A percentile compares a stretch with the other conserved stretches of the same genome.
Conservation (phyloP, 2,888 invertebrate species). For the Eupelmus urozonus region DNA sequence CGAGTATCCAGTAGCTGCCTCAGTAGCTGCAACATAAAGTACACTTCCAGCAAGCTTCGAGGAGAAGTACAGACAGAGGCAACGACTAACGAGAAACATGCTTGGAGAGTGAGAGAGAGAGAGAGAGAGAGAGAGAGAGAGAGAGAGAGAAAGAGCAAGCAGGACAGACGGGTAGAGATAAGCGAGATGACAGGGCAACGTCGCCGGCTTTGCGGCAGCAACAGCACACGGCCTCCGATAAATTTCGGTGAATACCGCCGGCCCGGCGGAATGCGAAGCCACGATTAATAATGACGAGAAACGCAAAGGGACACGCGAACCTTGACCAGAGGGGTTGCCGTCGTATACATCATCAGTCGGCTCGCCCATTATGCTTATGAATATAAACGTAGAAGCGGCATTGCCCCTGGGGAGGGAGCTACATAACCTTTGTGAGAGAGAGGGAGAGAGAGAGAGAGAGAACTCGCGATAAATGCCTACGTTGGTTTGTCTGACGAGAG, state of each 20-base stretch:
- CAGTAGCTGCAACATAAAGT: not conserved
- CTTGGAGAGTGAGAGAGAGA: constrained; percentile 1
- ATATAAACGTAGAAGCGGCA: constrained; percentile 71
- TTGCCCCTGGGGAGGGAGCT: not conserved
- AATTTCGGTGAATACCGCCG: constrained; percentile 50
- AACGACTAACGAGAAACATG: constrained; percentile 28
- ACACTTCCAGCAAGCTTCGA: not conserved
- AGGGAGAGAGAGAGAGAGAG: constrained; percentile 24
- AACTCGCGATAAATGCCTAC: constrained; percentile 69
- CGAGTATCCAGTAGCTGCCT: not conserved
- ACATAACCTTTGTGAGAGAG: not conserved
- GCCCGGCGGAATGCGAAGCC: constrained; percentile 24
- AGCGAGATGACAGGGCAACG: constrained; percentile 18
- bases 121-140: constrained; percentile 9
- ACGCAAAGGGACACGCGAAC: constrained; percentile 62
- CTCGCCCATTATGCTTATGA: constrained; percentile 75
- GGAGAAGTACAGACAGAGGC: not conserved
- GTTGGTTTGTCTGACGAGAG: too few relatives aligned
- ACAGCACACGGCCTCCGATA: constrained; percentile 42
- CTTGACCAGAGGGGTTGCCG: constrained; percentile 36
- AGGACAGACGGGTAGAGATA: not conserved
- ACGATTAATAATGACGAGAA: constrained; percentile 72
- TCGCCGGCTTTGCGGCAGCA: not conserved
- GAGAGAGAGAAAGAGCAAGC: constrained; percentile 1
- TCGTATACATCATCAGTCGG: constrained; percentile 66